A percentile compares a stretch with the other conserved stretches of the same genome.
Conservation (phyloP, 1,140 invertebrate species). For the Zaprionus tsacasi region DNA sequence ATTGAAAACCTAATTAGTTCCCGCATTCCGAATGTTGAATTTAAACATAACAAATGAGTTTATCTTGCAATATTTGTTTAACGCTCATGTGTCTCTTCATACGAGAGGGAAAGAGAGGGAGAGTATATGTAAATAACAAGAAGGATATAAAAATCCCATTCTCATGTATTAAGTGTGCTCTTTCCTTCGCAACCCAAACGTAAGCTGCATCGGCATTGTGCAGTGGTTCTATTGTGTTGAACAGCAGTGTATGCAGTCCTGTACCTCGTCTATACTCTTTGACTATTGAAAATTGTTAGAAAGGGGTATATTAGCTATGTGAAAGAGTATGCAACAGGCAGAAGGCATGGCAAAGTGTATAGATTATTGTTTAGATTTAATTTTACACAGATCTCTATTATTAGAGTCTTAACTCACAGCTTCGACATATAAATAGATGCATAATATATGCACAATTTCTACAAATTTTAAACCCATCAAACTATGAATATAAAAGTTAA, state of each 20-base stretch:
- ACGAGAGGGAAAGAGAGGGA: neutral
- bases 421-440: too few species aligned
- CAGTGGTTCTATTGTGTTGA: neutral
- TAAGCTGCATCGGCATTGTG: neutral
- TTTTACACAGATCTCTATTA: too few species aligned
- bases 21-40: neutral
- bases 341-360: too few species aligned
- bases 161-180: neutral
- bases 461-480: too few species aligned
- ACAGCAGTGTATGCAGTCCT: neutral
- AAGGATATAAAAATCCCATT: neutral
- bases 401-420: too few species aligned
- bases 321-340: neutral
- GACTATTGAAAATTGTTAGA: too few species aligned
- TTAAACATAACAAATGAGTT: constrained; percentile 1
- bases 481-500: too few species aligned
- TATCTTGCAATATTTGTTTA: neutral
- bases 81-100: neutral
- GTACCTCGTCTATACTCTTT: neutral
- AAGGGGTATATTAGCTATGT: too few species aligned
- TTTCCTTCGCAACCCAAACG: neutral
- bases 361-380: too few species aligned
- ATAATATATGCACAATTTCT: too few species aligned
- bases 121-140: neutral
- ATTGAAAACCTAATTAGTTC: neutral